Evolutionary conservation across 2,888 invertebrate species (phyloP).

Genomic region (Chaetogeoica ovagalla): DNA sequence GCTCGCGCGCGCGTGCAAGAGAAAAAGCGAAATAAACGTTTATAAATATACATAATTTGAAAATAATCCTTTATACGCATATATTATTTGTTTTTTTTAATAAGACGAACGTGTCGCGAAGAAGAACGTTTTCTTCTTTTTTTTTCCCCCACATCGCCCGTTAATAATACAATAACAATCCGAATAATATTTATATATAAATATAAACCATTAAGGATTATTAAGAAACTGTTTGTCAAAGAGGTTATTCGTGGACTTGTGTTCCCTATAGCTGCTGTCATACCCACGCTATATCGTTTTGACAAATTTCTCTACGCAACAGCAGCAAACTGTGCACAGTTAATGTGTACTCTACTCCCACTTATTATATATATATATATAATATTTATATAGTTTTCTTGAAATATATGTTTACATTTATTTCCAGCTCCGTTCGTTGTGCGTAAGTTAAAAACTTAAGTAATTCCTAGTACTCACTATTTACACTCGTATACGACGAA

Average conservation of each 20-base stretch:
- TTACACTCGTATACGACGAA: too few species aligned
- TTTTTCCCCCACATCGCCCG: too few species aligned
- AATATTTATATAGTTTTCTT: neutral
- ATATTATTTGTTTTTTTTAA: neutral
- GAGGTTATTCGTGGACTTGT: slow-evolving; percentile 43
- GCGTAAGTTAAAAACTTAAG: too few species aligned
- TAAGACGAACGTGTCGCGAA: neutral
- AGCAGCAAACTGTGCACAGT: neutral
- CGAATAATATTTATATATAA: neutral
- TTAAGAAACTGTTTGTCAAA: slow-evolving; percentile 38
- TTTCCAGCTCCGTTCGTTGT: neutral
- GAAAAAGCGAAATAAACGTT: neutral
- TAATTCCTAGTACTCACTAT: too few species aligned
- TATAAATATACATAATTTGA: neutral
- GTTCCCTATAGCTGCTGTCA: slow-evolving; percentile 14
- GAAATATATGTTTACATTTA: slow-evolving; percentile 5
- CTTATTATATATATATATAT: neutral
- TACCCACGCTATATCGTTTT: slow-evolving; percentile 34
- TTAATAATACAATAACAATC: neutral
- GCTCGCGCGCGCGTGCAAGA: neutral
- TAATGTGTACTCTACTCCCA: too few species aligned
- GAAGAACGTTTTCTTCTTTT: neutral
- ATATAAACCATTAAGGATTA: slow-evolving; percentile 33
- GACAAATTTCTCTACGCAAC: slow-evolving; percentile 26
- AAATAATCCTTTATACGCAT: too few species aligned